These are phyloP conservation scores for Actias luna DNA, from an alignment of 2,888 invertebrate species.

Conservation along the genomic window DNA sequence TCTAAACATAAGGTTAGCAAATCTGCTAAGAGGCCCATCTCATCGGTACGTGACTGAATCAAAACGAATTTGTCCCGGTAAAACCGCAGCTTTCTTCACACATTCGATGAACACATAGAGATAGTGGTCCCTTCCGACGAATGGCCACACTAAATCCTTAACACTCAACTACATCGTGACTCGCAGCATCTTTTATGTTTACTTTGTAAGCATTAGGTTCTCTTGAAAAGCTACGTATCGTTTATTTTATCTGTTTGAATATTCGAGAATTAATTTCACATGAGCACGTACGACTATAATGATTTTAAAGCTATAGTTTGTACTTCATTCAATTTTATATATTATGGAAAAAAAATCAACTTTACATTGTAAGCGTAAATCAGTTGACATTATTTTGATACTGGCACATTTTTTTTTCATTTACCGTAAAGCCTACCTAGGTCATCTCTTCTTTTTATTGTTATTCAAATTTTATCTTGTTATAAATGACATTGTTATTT, in stretches of 20 bases:
- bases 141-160: conserved; percentile 70
- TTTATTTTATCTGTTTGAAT: not conserved
- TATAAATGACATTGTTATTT: too few species aligned
- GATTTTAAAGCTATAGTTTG: not conserved
- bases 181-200: conserved; percentile 53
- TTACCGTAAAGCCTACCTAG: too few species aligned
- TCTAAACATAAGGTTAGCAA: conserved; percentile 71
- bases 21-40: conserved; percentile 75
- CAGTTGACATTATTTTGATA: too few species aligned
- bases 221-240: not conserved
- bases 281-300: not conserved
- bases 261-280: not conserved
- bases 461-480: too few species aligned
- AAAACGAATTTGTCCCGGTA: conserved; percentile 76
- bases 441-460: too few species aligned
- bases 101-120: conserved; percentile 74
- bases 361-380: too few species aligned
- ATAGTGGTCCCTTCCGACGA: conserved; percentile 70
- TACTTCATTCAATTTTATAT: not conserved
- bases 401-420: too few species aligned
- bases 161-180: conserved; percentile 66
- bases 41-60: conserved; percentile 73
- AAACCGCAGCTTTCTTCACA: conserved; percentile 73
- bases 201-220: conserved; percentile 7
- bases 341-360: too few species aligned